Conservation (phyloP, 2,113 vertebrate species). For the Onychorhynchus coronatus region DNA sequence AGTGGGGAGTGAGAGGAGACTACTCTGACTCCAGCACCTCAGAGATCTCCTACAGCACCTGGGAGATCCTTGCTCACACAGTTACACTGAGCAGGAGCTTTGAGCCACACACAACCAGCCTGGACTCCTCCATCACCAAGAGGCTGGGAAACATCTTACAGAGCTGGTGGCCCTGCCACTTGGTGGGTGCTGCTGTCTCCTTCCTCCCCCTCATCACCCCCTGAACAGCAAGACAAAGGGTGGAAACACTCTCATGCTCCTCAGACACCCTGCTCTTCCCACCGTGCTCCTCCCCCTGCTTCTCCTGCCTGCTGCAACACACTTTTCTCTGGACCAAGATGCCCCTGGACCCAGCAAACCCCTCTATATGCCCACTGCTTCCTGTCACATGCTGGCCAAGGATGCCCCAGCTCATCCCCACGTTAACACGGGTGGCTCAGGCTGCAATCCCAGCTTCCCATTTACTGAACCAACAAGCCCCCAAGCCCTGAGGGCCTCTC, state of each 20-base stretch:
- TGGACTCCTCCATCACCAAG: neutral
- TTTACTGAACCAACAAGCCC: neutral
- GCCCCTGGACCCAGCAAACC: neutral
- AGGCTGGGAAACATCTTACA: neutral
- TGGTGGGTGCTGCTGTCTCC: neutral
- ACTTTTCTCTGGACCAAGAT: neutral
- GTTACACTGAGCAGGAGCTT: neutral
- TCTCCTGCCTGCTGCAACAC: neutral
- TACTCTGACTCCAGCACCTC: neutral
- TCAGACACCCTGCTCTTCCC: neutral
- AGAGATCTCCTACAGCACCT: neutral
- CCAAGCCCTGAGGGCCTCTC: neutral
- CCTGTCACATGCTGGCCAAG: neutral
- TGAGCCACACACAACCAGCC: neutral
- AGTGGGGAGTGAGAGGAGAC: rapidly evolving
- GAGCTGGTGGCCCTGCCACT: neutral
- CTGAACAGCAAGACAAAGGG: neutral
- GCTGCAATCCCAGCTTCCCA: neutral
- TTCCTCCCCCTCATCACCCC: neutral
- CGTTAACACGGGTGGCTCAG: rapidly evolving
- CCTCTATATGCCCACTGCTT: neutral
- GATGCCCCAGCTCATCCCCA: neutral
- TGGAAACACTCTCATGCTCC: neutral
- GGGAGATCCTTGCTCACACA: neutral
- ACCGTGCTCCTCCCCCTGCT: neutral